A percentile compares a stretch with the other conserved stretches of the same genome.
Evolutionary conservation across 2,113 vertebrate species (phyloP).

Genomic region (Pelecanoides urinatrix): DNA sequence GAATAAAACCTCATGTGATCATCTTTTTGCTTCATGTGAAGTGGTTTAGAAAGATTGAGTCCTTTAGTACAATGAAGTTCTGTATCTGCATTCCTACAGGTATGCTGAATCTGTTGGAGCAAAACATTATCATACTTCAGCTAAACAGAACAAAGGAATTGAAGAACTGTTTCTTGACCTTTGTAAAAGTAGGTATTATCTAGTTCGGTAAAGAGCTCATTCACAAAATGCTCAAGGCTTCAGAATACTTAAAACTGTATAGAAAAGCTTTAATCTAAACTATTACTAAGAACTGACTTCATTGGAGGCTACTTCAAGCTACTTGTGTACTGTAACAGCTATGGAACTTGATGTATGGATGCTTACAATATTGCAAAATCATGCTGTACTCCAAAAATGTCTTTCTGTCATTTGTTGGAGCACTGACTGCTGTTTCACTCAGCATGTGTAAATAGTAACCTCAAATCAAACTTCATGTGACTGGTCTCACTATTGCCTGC

Average conservation of each 20-base stretch:
- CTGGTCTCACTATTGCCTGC: neutral
- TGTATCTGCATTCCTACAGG: slow-evolving; percentile 65
- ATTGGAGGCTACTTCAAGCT: neutral
- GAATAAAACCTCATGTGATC: neutral
- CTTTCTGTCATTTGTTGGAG: neutral
- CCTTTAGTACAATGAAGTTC: neutral
- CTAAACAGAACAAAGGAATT: slow-evolving; percentile 98
- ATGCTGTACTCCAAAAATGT: neutral
- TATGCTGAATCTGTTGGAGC: slow-evolving; percentile 97
- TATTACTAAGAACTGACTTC: neutral
- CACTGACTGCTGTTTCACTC: neutral
- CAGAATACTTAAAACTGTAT: neutral
- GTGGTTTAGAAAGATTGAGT: neutral
- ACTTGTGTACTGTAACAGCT: neutral
- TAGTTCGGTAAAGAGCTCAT: neutral
- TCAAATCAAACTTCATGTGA: neutral
- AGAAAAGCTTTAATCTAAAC: neutral
- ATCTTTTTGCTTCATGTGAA: neutral
- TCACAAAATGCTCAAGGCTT: neutral
- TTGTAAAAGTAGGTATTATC: slow-evolving; percentile 90
- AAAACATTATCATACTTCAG: slow-evolving; percentile 97
- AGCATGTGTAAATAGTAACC: neutral
- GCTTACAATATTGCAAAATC: neutral
- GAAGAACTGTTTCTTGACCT: slow-evolving; percentile 98
- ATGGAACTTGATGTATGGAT: neutral